Conservation (phyloP, 2,888 invertebrate species). For the Rhimphoctona megacephalus region DNA sequence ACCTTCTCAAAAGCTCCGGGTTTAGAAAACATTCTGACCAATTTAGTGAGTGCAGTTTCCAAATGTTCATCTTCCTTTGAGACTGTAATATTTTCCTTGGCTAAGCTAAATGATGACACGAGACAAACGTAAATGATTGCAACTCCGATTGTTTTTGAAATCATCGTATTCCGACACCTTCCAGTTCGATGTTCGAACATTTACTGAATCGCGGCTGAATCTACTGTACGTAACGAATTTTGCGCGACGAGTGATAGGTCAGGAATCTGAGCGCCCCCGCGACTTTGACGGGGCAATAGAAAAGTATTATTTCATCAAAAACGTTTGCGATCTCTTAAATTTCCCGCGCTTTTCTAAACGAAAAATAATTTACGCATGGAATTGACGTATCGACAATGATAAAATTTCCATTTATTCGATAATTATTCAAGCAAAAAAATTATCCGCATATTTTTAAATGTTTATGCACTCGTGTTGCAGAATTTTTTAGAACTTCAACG, state of each 20-base stretch:
- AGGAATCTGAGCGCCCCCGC: conserved; percentile 5
- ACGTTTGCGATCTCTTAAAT: background rate
- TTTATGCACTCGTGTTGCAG: too few relatives aligned
- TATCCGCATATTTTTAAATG: too few relatives aligned
- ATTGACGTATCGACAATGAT: background rate
- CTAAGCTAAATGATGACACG: conserved; percentile 36
- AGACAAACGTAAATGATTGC: conserved; percentile 9
- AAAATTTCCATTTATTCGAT: background rate
- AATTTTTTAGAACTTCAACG: too few relatives aligned
- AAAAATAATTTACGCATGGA: background rate
- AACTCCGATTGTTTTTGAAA: conserved; percentile 48
- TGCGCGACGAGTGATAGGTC: conserved; percentile 1
- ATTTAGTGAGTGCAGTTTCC: conserved; percentile 81
- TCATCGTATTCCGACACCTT: conserved; percentile 45
- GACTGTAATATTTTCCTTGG: conserved; percentile 70
- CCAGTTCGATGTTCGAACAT: conserved; percentile 54
- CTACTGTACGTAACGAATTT: conserved; percentile 29
- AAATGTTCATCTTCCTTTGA: conserved; percentile 67
- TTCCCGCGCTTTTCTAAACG: background rate
- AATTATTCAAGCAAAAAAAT: too few relatives aligned
- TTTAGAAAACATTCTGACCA: conserved; percentile 83
- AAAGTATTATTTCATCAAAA: background rate
- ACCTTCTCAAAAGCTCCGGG: conserved; percentile 84
- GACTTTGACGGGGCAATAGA: conserved; percentile 2
- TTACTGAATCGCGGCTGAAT: conserved; percentile 32